A percentile compares a stretch with the other conserved stretches of the same genome.
Conservation (phyloP, 2,888 invertebrate genomes). For the Digitonthophagus gazella region DNA sequence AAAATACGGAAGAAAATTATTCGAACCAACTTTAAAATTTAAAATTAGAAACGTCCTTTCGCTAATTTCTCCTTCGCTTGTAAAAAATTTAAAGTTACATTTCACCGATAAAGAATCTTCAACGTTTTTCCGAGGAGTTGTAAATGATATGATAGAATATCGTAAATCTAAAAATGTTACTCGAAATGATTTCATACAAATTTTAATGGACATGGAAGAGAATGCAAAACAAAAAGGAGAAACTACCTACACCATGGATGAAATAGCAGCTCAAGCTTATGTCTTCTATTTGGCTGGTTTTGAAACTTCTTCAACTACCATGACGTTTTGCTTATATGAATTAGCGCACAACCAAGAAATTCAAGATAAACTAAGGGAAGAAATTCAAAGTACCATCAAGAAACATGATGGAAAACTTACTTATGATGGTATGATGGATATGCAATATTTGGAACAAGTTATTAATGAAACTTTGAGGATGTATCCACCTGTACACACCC, state of each 20-base stretch:
- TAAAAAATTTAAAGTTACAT: too few relatives aligned
- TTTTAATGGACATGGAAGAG: constrained; percentile 3
- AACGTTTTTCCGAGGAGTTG: too few relatives aligned
- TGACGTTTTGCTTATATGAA: constrained; percentile 24
- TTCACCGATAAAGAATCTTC: too few relatives aligned
- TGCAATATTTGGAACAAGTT: constrained; percentile 47
- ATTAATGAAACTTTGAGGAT: constrained; percentile 32
- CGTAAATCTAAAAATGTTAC: constrained; percentile 29
- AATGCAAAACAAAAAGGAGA: constrained; percentile 1
- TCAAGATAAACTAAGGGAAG: constrained; percentile 23
- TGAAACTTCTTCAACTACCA: constrained; percentile 27
- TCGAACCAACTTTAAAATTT: too few relatives aligned
- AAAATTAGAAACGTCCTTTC: too few relatives aligned
- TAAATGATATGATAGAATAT: too few relatives aligned
- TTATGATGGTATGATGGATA: constrained; percentile 8
- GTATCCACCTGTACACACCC: constrained; percentile 18
- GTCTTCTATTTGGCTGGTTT: constrained; percentile 28
- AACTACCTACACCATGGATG: background rate
- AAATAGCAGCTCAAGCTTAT: constrained; percentile 25
- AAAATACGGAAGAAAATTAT: constrained; percentile 21
- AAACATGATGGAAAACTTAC: constrained; percentile 32
- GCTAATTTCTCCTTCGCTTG: too few relatives aligned
- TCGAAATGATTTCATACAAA: constrained; percentile 6
- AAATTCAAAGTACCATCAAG: constrained; percentile 22
- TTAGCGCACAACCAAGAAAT: constrained; percentile 19